Evolutionary conservation across 2,888 invertebrate genomes (phyloP), one percentile per base, ranked within the genome.

Genomic region (Plagiodera versicolora): DNA sequence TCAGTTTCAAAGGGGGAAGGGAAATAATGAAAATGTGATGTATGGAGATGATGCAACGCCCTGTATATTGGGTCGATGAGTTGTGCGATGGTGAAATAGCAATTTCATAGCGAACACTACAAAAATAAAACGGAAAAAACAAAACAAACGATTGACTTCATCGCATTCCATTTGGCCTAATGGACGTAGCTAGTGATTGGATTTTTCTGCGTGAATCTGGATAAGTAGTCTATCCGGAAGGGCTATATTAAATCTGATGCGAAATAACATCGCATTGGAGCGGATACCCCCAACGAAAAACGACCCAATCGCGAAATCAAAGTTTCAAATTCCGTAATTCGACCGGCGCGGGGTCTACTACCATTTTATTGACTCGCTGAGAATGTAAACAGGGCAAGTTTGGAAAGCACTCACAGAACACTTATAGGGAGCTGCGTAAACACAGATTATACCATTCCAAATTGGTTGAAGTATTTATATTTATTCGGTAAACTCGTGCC

Each of bases 381-480:
- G 39, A 39, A 6, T 11, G 3, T 14, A 39, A 39, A 39, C 39
- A 39, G 14, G 39, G 14, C 39, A 39, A 39, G 14, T 39, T 39
- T 11, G 8, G 39, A 39, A 39, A 14, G 39, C 11, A 39, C 39
- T 39, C 14, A 10, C 11, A 39, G 39, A 39, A 39, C 39, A 39
- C 39, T 39, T 39, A 39, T 14, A 39, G n/a, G n/a, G n/a, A 39
- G 14, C 39, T 39, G 39, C 14, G 39, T 14, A 39, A 39, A 35
- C 39, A 35, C 52, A 18, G 32, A 52, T 52, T 39, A 52, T 52
- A 19, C 20, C 35, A 20, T 52, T 52, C 20, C 52, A 52, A 52
- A 52, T 52, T 52, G 52, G 19, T 35, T 19, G 39, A 39, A 35
- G 32, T 35, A 52, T 52, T 52, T 39, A 16, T 52, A 52, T 52